Base-by-base conservation (phyloP, 2,113 vertebrate genomes). In the Cygnus buccinator region DNA sequence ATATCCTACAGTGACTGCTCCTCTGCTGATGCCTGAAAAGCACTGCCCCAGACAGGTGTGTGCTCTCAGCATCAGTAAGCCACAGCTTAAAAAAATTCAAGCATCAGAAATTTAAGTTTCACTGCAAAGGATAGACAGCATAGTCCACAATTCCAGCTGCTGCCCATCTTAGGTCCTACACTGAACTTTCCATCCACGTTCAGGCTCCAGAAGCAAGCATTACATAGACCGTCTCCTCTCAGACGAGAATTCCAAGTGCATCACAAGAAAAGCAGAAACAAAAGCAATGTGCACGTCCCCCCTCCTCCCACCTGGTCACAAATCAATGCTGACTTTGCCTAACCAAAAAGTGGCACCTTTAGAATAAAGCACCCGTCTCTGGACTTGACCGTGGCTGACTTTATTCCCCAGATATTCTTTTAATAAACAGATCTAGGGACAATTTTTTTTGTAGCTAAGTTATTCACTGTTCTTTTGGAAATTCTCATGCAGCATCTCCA, bases 91-190 rank as follows among this genome's bases (percentile, higher is more conserved):
- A 37, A 25, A 25, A 55, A 23, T 16, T 1, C 3, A 2, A 63
- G 48, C 13, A 14, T 19, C 25, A 31, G 19, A 41, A 59, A 71
- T 20, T 21, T 35, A 10, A 46, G 17, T 11, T 17, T 46, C 37
- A 39, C 44, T 4, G 29, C 37, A 43, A 59, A 59, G 11, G 19
- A 50, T 15, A 13, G 31, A 41, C 11, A 35, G 35, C 28, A 44
- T 33, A 5, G 13, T 13, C 31, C 5, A 0, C 5, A 0, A 6
- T 19, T 46, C 26, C 75, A 72, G 13, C 21, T 19, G 48, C 11
- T 55, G 50, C 25, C 35, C 3, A 23, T 37, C 43, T 39, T n/a
- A 74, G 54, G 23, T 29, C 39, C 65, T 57, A 22, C 26, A 6
- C 0, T 5, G 9, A 71, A 11, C 31, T 57, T 83, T 4, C 83